These are phyloP conservation scores for Dermolepida albohirtum DNA, from an alignment of 2,888 invertebrate species.

Conservation along the genomic window DNA sequence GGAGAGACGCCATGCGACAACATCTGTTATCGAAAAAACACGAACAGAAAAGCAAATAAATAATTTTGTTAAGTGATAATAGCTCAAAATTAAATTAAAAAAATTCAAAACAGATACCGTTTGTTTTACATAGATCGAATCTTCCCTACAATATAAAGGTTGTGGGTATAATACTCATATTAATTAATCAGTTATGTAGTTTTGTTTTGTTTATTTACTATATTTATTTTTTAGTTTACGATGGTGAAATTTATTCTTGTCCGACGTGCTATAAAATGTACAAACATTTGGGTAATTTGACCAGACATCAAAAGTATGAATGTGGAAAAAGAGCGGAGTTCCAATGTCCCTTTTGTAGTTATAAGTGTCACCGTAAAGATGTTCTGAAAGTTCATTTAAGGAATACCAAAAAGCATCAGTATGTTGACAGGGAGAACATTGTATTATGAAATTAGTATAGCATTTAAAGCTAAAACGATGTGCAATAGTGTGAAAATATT, in stretches of 20 bases:
- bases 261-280: constrained; percentile 68
- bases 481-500: not conserved
- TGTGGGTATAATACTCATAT: not conserved
- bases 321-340: constrained; percentile 67
- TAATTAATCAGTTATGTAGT: not conserved
- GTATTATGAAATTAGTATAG: constrained; percentile 8
- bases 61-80: not conserved
- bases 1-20: constrained; percentile 37
- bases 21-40: constrained; percentile 39
- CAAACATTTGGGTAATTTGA: constrained; percentile 68
- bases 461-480: not conserved
- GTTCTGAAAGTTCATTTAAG: constrained; percentile 43
- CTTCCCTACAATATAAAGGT: constrained; percentile 5
- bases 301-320: constrained; percentile 68
- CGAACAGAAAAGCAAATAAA: constrained; percentile 25
- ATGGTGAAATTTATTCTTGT: constrained; percentile 51
- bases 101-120: not conserved
- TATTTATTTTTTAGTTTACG: constrained; percentile 29
- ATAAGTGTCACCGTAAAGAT: constrained; percentile 43
- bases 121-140: not conserved
- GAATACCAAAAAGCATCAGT: constrained; percentile 44
- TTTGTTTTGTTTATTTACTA: not conserved
- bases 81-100: not conserved
- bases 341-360: constrained; percentile 55
- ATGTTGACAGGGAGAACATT: constrained; percentile 33